Base-by-base conservation (phyloP, 23 tunicate genomes). In the Botrylloides violaceus region DNA sequence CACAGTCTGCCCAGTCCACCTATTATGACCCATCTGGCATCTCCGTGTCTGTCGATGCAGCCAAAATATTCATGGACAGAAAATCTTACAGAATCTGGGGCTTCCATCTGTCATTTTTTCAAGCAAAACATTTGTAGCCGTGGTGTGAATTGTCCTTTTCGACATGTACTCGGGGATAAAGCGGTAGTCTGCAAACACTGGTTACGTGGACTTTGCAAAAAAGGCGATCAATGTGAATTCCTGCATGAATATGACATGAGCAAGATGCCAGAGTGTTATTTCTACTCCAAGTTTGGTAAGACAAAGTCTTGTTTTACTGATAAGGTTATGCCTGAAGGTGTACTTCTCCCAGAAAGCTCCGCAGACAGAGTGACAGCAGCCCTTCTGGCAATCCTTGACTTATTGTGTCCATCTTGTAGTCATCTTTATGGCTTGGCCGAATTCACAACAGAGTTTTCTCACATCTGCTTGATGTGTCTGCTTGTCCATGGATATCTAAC, bases 201-300 rank as follows among this genome's bases (percentile, higher is more conserved):
- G 99, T 62, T 95, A 61, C 76, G 99, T 4, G 99, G 99, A 3
- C 38, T 95, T 65, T 95, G 99, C 77, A 95, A 95, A 61, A 95
- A 95, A 61, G 95, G 99, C 22, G 99, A 95, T 57, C 96, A 95
- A 31, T 95, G 99, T 65, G 99, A 95, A 71, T 95, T 95, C 82
- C 74, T 95, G 29, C 99, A 95, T 71, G 99, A 95, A 49, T 95
- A 95, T 48, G 99, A 95, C 81, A 95, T 95, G 99, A 83, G 96
- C 91, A 95, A 95, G 61, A 95, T 95, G 99, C 99, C 99, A 23
- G 99, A 95, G 43, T 95, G 99, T 63, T 95, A 95, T 71, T 95
- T 95, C 56, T 95, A 87, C 58, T 84, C 92, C 1, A 79, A 95
- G 55, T 95, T 95, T 82, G 99, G 99, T 87, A 65, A 76, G 75